Evolutionary conservation across 2,888 invertebrate species (phyloP), one percentile per base, ranked within the genome.

Genomic region (Drosophila tanythrix): DNA sequence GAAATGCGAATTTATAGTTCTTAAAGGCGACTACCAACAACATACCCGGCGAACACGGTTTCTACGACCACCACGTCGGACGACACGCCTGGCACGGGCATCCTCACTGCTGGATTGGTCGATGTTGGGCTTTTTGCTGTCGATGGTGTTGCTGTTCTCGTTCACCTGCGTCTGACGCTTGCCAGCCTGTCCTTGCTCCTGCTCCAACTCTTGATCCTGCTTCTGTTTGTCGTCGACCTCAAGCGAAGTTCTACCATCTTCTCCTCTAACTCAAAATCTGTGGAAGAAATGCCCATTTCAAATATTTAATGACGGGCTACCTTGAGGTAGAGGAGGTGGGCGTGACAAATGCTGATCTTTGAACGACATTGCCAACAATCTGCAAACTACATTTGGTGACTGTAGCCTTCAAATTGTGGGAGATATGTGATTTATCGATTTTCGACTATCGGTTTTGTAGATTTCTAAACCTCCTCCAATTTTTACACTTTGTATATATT

Each of bases 21-120:
- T n/a, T 6, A 11, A n/a, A n/a, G n/a, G 11, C n/a, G 6, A 11
- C 11, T n/a, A n/a, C 7, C 33, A 10, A 33, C 33, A 33, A 3
- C 31, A 33, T 33, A 31, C 31, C 31, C 79, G 70, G 52, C 86
- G 73, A 2, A 65, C 35, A 7, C 86, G 75, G 7, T 38, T 48
- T 3, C 50, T 64, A 48, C 88, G 71, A 11, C 83, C 59, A 33
- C 82, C 65, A 31, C 85, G 70, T 29, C 84, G 71, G 15, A 71
- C 13, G 27, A 73, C 61, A 33, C 85, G 79, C 29, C 89, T 77
- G 65, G 85, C 85, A 62, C 87, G 90, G 27, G 69, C 87, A 56
- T 87, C 87, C 11, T 83, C 64, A 50, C 75, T 76, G 69, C 66
- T 79, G 57, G 82, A 29, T 2, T 57, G 55, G 13, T 59, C 64